These are phyloP conservation scores for Tachysurus vachellii DNA, from an alignment of 2,113 vertebrate genomes.

Conservation along the genomic window DNA sequence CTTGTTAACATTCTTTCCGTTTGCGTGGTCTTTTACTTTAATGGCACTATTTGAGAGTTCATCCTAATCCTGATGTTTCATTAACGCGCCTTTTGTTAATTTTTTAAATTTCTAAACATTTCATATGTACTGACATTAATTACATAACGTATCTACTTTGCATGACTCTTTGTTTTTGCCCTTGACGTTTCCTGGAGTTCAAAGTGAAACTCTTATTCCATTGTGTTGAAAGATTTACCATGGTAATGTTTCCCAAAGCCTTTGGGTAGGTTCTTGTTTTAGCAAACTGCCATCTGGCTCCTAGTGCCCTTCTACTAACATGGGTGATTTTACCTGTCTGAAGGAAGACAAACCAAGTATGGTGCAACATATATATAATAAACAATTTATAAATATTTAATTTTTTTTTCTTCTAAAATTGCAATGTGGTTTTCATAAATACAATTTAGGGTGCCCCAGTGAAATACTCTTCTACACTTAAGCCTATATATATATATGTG, in stretches of 20 bases:
- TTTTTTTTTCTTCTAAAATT: neutral
- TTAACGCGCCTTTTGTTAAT: neutral
- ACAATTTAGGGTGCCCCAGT: neutral
- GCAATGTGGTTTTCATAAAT: neutral
- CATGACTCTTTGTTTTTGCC: neutral
- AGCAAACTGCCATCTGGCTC: slow-evolving; percentile 1
- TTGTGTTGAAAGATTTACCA: slow-evolving; percentile 6
- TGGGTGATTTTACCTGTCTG: too few relatives aligned
- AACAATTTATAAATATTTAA: neutral
- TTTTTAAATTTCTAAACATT: neutral
- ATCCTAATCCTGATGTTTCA: neutral
- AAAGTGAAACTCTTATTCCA: neutral
- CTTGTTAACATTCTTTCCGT: neutral
- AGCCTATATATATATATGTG: too few relatives aligned
- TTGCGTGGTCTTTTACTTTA: neutral
- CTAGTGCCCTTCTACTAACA: neutral
- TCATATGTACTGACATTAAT: neutral
- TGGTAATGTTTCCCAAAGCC: slow-evolving; percentile 3
- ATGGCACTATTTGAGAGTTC: neutral
- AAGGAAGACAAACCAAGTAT: neutral
- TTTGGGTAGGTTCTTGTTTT: neutral
- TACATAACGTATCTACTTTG: neutral
- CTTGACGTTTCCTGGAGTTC: slow-evolving; percentile 1
- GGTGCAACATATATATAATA: neutral
- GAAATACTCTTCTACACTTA: neutral